Base-by-base conservation (phyloP, 2,888 invertebrate genomes). In the Patella caerulea region DNA sequence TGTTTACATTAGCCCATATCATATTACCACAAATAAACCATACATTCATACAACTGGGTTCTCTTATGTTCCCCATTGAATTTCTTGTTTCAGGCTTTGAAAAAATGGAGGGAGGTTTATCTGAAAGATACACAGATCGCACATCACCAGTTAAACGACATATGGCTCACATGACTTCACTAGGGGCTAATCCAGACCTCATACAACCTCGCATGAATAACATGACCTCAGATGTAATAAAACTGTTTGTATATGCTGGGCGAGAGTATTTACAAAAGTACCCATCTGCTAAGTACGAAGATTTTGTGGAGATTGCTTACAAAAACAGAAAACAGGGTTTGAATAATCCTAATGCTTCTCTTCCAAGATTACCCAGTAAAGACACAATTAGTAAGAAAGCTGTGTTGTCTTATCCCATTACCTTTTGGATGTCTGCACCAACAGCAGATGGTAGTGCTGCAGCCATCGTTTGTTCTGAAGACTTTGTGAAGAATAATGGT, bases 381-480 rank as follows among this genome's bases (percentile, higher is more conserved):
- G 79, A 85, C 53, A 84, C 81, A 29, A 86, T 88, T 19, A 82
- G 78, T 45, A 80, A 79, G 45, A 88, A 86, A 71, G 56, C 84
- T 11, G 83, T 86, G 83, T 79, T 90, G 45, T 88, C 87, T 83
- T 81, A 85, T 17, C 90, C 90, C 34, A 89, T 90, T 75, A 88
- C 89, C n/a, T 84, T 86, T 73, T 86, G 87, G 80, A 88, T 89
- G 88, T 85, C 87, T 2, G 87, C 88, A 12, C 99, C 99, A 0
- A 99, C 99, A 0, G 98, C 98, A 71, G 98, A 99, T 92, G 99
- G 99, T 19, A 94, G 97, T 0, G 99, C 97, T 45, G 97, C 98
- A n/a, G 98, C 96, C 0, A 94, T 99, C 81, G 90, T 99, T 55
- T 98, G 95, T 83, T 97, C 96, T 9, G 98, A 99, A 92, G 94